A percentile compares a stretch with the other conserved stretches of the same genome.
These are phyloP conservation scores for Hyphantria cunea DNA, from an alignment of 1,140 invertebrate species.

Conservation along the genomic window DNA sequence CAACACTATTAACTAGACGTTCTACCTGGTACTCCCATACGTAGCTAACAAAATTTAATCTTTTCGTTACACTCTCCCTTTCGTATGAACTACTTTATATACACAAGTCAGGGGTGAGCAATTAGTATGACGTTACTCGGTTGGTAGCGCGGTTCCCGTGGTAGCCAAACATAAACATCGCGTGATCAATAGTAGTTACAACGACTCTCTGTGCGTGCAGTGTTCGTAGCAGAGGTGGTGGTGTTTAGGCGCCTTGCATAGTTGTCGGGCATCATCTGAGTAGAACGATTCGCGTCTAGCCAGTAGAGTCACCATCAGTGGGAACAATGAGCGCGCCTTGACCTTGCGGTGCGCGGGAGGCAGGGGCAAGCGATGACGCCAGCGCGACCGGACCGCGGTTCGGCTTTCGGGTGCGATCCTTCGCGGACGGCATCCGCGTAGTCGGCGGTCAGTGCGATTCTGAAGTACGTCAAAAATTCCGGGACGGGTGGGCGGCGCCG, in stretches of 20 bases:
- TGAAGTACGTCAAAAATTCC: slow-evolving; percentile 73
- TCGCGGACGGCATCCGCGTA: slow-evolving; percentile 77
- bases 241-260: slow-evolving; percentile 27
- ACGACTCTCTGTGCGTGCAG: slow-evolving; percentile 38
- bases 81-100: slow-evolving; percentile 13
- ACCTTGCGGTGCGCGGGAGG: slow-evolving; percentile 74
- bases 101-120: slow-evolving; percentile 32
- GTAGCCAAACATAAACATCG: slow-evolving; percentile 71
- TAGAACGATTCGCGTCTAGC: slow-evolving; percentile 47
- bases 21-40: not conserved
- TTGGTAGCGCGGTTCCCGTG: slow-evolving; percentile 62
- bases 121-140: slow-evolving; percentile 48
- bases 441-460: slow-evolving; percentile 71
- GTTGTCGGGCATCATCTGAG: slow-evolving; percentile 38
- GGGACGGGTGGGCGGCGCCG: slow-evolving; percentile 62
- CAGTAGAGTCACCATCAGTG: slow-evolving; percentile 41
- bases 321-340: slow-evolving; percentile 75
- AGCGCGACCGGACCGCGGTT: slow-evolving; percentile 72
- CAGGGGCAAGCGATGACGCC: slow-evolving; percentile 68
- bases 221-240: slow-evolving; percentile 22
- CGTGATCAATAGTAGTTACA: slow-evolving; percentile 63
- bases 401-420: slow-evolving; percentile 80
- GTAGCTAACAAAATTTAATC: slow-evolving; percentile 11
- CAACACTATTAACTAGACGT: slow-evolving; percentile 20
- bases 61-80: slow-evolving; percentile 4